Percentiles rank a stretch among this genome's conserved stretches.
Evolutionary conservation across 2,113 vertebrate genomes (phyloP).

Genomic region (Eulemur macaco): DNA sequence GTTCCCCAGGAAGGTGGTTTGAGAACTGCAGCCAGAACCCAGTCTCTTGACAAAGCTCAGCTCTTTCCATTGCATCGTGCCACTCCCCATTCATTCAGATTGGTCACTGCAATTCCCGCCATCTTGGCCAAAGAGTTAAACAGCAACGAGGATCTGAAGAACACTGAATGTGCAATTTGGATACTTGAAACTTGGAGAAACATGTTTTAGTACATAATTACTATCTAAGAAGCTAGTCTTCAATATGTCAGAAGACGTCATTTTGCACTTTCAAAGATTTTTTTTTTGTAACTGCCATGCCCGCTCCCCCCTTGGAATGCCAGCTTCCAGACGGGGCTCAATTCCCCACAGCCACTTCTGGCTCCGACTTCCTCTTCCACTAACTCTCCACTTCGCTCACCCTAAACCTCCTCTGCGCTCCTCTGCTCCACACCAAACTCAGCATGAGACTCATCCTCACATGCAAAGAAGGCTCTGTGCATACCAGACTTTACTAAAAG

Average conservation of each 20-base stretch:
- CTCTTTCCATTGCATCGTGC: neutral
- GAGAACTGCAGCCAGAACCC: neutral
- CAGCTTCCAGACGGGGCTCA: neutral
- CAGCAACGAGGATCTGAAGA: neutral
- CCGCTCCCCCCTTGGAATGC: neutral
- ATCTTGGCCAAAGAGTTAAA: neutral
- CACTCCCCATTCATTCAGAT: neutral
- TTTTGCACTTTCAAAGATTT: neutral
- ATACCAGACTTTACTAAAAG: neutral
- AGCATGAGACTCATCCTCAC: neutral
- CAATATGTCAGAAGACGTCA: neutral
- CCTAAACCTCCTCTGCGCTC: too few relatives aligned
- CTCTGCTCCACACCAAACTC: neutral
- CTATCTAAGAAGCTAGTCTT: slow-evolving; percentile 21
- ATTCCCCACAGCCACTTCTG: neutral
- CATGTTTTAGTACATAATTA: neutral
- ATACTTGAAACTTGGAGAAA: neutral
- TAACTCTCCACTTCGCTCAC: neutral
- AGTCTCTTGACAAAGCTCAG: neutral
- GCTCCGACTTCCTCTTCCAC: neutral
- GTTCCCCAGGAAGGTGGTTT: neutral
- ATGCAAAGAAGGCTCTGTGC: neutral
- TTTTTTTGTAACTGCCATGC: neutral
- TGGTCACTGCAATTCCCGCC: neutral
- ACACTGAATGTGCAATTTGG: neutral